A percentile compares a stretch with the other conserved stretches of the same genome.
These are phyloP conservation scores for Etheostoma cragini DNA, from an alignment of 2,113 vertebrate genomes.

Conservation along the genomic window DNA sequence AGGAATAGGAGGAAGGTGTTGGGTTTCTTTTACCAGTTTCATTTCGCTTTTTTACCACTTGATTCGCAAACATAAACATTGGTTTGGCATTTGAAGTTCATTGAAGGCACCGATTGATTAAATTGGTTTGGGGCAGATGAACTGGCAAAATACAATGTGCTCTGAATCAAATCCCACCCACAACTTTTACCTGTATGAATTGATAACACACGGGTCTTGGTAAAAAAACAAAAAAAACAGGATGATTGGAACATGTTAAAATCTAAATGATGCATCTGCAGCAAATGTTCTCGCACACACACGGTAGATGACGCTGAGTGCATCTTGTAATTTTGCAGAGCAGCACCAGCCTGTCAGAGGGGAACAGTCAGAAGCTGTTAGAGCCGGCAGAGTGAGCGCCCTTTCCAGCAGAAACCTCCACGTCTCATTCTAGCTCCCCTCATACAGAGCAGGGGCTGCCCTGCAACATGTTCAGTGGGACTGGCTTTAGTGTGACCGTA, in stretches of 20 bases:
- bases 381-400: slow-evolving; percentile 4
- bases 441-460: not conserved
- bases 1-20: slow-evolving; percentile 3
- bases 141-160: slow-evolving; percentile 11
- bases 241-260: not conserved
- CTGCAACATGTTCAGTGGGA: not conserved
- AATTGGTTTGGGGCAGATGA: slow-evolving; percentile 42
- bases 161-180: slow-evolving; percentile 29
- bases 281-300: fast-evolving
- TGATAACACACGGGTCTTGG: not conserved
- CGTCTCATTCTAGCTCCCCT: not conserved
- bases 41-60: slow-evolving; percentile 13
- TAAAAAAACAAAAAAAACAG: not conserved
- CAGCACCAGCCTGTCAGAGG: slow-evolving; percentile 14
- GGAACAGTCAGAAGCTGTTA: slow-evolving; percentile 18
- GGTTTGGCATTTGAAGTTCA: slow-evolving; percentile 51
- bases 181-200: not conserved
- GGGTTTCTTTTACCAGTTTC: not conserved
- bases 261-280: slow-evolving; percentile 3
- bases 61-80: slow-evolving; percentile 42
- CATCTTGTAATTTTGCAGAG: slow-evolving; percentile 15
- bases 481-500: not conserved
- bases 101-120: slow-evolving; percentile 56
- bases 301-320: slow-evolving; percentile 8
- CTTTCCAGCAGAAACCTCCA: slow-evolving; percentile 41